Conservation (phyloP, 2,888 invertebrate species). For the Platycheirus rosarum region DNA sequence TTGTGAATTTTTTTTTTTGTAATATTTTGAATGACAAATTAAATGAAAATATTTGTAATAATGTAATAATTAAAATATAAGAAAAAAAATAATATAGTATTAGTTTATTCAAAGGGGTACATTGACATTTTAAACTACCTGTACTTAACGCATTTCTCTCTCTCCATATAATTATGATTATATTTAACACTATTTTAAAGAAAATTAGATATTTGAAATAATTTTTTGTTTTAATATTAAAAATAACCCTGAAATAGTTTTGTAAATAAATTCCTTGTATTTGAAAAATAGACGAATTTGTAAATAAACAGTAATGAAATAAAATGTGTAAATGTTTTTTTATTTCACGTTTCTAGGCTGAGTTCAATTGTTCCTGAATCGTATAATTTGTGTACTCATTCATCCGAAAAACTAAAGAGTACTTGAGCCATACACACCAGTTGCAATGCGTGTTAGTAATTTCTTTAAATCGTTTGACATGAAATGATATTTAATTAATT, state of each 20-base stretch:
- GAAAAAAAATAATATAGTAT: constrained; percentile 18
- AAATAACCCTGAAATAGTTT: constrained; percentile 16
- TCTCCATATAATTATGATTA: constrained; percentile 22
- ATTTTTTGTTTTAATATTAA: constrained; percentile 8
- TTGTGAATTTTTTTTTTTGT: constrained; percentile 65
- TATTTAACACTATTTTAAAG: background rate
- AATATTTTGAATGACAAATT: constrained; percentile 54
- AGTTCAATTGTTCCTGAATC: background rate
- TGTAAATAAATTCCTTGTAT: constrained; percentile 64
- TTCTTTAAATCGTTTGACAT: constrained; percentile 16
- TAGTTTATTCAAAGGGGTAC: constrained; percentile 49
- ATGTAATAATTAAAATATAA: no score
- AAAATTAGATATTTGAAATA: background rate
- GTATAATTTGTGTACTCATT: constrained; percentile 23
- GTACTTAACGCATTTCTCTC: constrained; percentile 69
- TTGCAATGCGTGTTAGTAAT: constrained; percentile 37
- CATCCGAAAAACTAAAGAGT: constrained; percentile 33
- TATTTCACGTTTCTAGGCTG: background rate
- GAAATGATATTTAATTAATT: constrained; percentile 33
- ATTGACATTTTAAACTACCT: constrained; percentile 29
- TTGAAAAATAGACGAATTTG: constrained; percentile 69
- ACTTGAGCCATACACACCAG: constrained; percentile 12
- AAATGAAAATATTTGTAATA: constrained; percentile 3
- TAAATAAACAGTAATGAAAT: constrained; percentile 62
- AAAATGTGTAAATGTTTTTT: background rate